Percentiles rank a stretch among this genome's conserved stretches.
phyloP scores from a whole-genome alignment of 2,888 invertebrate genomes.

The Clostera curtula region DNA sequence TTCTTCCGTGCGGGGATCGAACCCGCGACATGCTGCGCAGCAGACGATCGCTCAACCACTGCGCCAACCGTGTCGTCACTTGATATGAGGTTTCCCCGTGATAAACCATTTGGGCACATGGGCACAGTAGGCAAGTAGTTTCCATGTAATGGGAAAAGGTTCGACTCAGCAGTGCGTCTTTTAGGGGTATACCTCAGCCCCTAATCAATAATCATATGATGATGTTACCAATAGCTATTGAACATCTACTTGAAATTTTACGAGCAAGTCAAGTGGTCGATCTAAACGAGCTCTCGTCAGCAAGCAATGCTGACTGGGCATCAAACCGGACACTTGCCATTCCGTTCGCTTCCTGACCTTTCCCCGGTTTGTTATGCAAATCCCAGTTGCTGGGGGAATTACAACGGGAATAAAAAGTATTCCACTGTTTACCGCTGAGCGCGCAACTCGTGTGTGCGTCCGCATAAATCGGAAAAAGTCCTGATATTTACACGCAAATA shows the following conservation, averaged over 20 bases:
- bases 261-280: slow-evolving; percentile 27
- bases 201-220: too few relatives aligned
- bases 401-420: slow-evolving; percentile 71
- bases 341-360: slow-evolving; percentile 73
- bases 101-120: too few relatives aligned
- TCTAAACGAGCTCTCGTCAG: slow-evolving; percentile 31
- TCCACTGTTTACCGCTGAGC: slow-evolving; percentile 68
- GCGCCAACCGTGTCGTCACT: too few relatives aligned
- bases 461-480: slow-evolving; percentile 58
- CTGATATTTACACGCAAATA: slow-evolving; percentile 34
- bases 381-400: slow-evolving; percentile 60
- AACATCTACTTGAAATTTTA: not conserved
- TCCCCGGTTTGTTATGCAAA: slow-evolving; percentile 74
- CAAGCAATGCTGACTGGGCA: slow-evolving; percentile 60
- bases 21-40: too few relatives aligned
- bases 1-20: too few relatives aligned
- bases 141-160: too few relatives aligned
- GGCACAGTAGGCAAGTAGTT: too few relatives aligned
- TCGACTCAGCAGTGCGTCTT: too few relatives aligned
- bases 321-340: slow-evolving; percentile 70
- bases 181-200: too few relatives aligned
- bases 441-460: slow-evolving; percentile 58
- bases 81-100: too few relatives aligned
- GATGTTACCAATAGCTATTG: too few relatives aligned
- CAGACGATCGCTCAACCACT: too few relatives aligned